Percentiles rank a stretch among this genome's conserved stretches.
Evolutionary conservation across 1,140 invertebrate genomes (phyloP).

Genomic region (Zaprionus africanus): DNA sequence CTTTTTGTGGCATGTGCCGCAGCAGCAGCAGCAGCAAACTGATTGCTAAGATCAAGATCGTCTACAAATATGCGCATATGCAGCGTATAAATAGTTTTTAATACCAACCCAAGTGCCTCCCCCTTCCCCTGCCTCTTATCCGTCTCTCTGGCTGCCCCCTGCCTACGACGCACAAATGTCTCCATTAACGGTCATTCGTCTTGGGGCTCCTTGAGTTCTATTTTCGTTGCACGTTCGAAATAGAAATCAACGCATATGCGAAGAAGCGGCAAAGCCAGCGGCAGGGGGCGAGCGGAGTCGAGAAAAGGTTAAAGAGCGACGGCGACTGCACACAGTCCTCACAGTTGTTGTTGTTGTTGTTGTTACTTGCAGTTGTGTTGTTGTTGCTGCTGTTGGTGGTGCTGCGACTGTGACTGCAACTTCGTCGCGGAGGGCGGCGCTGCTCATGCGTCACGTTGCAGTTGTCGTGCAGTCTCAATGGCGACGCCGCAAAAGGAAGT

Average conservation of each 20-base stretch:
- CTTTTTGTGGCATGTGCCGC: conserved; percentile 34
- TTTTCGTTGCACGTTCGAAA: conserved; percentile 32
- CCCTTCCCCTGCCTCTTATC: neutral
- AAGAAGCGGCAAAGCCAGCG: neutral
- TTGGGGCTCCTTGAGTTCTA: conserved; percentile 30
- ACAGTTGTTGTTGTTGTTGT: conserved; percentile 10
- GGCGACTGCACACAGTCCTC: neutral
- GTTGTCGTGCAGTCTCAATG: conserved; percentile 53
- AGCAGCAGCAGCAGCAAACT: neutral
- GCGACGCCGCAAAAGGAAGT: conserved; percentile 52
- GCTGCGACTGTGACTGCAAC: neutral
- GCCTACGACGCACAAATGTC: conserved; percentile 13
- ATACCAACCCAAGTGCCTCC: neutral
- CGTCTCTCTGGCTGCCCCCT: neutral
- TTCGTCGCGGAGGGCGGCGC: conserved; percentile 29
- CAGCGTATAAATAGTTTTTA: conserved; percentile 30
- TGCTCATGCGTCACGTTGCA: conserved; percentile 49
- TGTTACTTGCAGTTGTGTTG: conserved; percentile 9
- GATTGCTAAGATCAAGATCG: conserved; percentile 23
- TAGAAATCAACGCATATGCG: conserved; percentile 27
- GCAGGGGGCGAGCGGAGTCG: neutral
- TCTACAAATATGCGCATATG: conserved; percentile 4
- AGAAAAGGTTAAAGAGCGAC: conserved; percentile 27
- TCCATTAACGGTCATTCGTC: conserved; percentile 41
- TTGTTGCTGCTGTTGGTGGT: conserved; percentile 9